Conservation (phyloP, 1,140 invertebrate genomes). For the Drosophila varians region DNA sequence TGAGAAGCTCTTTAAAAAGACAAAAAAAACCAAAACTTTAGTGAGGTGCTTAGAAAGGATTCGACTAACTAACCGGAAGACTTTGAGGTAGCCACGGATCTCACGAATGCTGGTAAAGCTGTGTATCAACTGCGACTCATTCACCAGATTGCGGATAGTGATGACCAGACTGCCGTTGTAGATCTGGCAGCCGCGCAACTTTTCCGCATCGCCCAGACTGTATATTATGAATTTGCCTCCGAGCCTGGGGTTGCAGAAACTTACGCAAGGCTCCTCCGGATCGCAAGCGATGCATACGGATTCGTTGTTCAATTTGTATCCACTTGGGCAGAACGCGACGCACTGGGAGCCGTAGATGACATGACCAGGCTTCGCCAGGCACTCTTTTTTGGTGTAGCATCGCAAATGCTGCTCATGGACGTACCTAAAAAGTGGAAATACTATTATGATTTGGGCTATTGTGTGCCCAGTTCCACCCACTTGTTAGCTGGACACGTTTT, state of each 20-base stretch:
- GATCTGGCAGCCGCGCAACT: constrained; percentile 67
- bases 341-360: constrained; percentile 45
- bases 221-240: constrained; percentile 35
- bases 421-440: constrained; percentile 39
- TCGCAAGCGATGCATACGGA: constrained; percentile 47
- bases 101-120: constrained; percentile 57
- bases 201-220: constrained; percentile 62
- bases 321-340: constrained; percentile 64
- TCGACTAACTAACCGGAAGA: constrained; percentile 53
- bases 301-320: constrained; percentile 38
- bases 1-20: constrained; percentile 47
- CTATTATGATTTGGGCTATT: neutral
- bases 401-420: constrained; percentile 57
- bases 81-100: constrained; percentile 69
- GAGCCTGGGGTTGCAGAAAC: constrained; percentile 49
- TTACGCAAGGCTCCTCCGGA: constrained; percentile 46
- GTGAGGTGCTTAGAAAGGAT: neutral
- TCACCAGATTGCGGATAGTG: constrained; percentile 50
- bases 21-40: neutral
- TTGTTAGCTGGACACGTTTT: constrained; percentile 59
- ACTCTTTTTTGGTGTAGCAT: constrained; percentile 59
- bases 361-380: constrained; percentile 21
- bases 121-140: constrained; percentile 52
- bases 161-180: constrained; percentile 65
- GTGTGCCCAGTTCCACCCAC: constrained; percentile 25